Percentiles rank a stretch among this genome's conserved stretches.
Conservation (phyloP, 2,888 invertebrate species). For the Acanthosepion pharaonis region DNA sequence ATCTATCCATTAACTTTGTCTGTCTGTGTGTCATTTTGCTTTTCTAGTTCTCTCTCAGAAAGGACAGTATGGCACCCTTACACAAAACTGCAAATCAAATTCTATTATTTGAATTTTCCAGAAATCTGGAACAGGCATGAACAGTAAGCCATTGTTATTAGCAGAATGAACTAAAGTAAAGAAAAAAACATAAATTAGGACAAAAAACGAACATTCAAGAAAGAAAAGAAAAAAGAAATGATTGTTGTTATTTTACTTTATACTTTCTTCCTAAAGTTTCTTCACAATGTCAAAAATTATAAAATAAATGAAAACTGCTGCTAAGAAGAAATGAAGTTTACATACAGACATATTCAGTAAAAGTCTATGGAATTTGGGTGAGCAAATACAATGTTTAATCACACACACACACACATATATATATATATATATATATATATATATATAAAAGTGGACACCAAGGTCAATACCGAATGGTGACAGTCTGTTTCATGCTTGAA, state of each 20-base stretch:
- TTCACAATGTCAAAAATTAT: background rate
- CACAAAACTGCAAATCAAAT: background rate
- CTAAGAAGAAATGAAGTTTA: background rate
- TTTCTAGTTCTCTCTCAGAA: background rate
- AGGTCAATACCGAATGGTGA: background rate
- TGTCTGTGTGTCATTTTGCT: background rate
- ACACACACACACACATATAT: background rate
- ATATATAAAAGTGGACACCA: background rate
- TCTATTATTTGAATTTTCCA: background rate
- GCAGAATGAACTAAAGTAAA: no score
- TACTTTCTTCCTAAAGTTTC: background rate
- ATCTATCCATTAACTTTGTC: background rate
- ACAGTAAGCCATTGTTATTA: no score
- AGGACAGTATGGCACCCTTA: background rate
- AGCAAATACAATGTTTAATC: background rate
- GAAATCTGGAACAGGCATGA: background rate
- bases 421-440: background rate
- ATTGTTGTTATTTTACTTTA: background rate
- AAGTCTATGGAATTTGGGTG: background rate
- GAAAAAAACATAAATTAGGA: no score
- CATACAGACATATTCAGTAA: background rate
- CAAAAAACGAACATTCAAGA: background rate
- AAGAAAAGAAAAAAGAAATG: background rate
- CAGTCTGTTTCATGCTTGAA: no score
- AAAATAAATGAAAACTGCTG: background rate